Base-by-base conservation (phyloP, 2,888 invertebrate genomes). In the Formica aserva region DNA sequence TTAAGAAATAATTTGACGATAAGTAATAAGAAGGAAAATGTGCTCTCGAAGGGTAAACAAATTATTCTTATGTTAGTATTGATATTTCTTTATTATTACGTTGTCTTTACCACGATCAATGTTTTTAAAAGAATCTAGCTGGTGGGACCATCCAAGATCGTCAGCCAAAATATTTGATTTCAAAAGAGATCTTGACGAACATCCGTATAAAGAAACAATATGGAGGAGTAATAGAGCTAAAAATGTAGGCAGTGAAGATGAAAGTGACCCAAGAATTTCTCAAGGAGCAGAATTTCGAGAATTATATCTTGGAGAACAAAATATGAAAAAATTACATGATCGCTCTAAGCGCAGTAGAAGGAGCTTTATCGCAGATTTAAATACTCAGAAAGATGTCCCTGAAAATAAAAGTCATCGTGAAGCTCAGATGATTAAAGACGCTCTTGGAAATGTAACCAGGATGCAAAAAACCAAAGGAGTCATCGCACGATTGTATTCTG, bases 1-100 rank as follows among this genome's bases (percentile, higher is more conserved):
- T 71, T 92, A 62, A 90, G 76, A 38, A 87, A 89, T 38, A 92
- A 86, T 75, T 80, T 92, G 38, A 81, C 83, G n/a, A 82, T 85
- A 29, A 45, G 41, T 1, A 84, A 82, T 18, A 84, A 80, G 29
- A 72, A 66, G 18, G 26, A 1, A 32, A 75, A 74, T 32, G 48
- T 13, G 26, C 22, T 62, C 8, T 62, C 62, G 29, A 75, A 2
- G 63, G 35, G 81, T 62, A 45, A 60, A 35, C 18, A 35, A 38
- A 29, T 78, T 22, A n/a, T n/a, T 22, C 57, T 48, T 35, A 35
- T 35, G 35, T 35, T 35, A 26, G 26, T 3, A 45, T 32, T 13
- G 13, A 57, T 22, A 65, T 1, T 4, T 52, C 18, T 52, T 22
- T 35, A 22, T 6, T 52, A 52, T 52, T 52, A 8, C 8, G n/a